Evolutionary conservation across 2,113 vertebrate species (phyloP).

Genomic region (Hippocampus mohnikei): DNA sequence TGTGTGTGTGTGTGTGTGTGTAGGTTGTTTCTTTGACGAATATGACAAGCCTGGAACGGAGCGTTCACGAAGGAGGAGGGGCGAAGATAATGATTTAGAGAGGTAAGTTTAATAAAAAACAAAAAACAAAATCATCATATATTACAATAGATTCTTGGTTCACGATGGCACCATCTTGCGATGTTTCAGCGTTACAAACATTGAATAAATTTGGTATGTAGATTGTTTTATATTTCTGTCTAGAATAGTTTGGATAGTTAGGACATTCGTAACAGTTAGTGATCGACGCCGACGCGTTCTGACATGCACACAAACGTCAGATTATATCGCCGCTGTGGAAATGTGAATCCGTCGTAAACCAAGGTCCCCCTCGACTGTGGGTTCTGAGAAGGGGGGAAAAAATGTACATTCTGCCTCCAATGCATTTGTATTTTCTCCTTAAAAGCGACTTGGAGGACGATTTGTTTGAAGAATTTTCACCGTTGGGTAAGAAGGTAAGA

Average conservation of each 20-base stretch:
- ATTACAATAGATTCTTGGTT: not conserved
- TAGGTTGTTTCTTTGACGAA: conserved; percentile 93
- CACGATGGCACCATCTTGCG: not conserved
- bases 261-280: no score
- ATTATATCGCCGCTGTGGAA: not conserved
- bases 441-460: conserved; percentile 92
- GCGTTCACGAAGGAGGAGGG: conserved; percentile 88
- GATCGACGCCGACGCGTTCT: not conserved
- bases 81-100: conserved; percentile 84
- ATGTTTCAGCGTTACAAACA: not conserved
- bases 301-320: not conserved
- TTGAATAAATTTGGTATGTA: not conserved
- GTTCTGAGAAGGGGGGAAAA: not conserved
- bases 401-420: not conserved
- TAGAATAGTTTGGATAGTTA: no score
- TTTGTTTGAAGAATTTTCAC: conserved; percentile 89
- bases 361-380: not conserved
- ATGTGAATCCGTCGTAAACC: not conserved
- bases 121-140: not conserved
- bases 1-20: not conserved
- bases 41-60: conserved; percentile 96
- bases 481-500: conserved; percentile 90
- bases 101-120: conserved; percentile 71
- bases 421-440: conserved; percentile 29
- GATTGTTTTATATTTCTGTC: no score